phyloP scores from a whole-genome alignment of 2,797 vertebrate species.

The Aeoliscus strigatus region DNA sequence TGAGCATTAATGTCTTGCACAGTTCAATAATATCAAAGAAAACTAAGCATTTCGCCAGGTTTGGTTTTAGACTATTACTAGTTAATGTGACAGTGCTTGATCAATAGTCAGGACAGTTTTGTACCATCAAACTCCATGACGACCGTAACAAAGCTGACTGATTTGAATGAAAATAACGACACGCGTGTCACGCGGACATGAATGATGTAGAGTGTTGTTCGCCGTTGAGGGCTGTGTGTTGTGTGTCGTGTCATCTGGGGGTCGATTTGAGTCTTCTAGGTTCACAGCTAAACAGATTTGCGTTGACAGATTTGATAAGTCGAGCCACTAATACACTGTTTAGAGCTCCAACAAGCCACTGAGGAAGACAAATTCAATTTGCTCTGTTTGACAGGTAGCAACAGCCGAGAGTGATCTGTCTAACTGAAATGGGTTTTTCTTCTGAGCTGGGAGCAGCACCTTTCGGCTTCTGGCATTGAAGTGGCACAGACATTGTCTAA shows the following conservation, averaged over 20 bases:
- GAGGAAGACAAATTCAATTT: conserved; percentile 81
- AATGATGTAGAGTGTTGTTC: conserved; percentile 9
- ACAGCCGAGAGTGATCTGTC: conserved; percentile 62
- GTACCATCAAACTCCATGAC: too few species aligned
- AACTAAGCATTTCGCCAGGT: too few species aligned
- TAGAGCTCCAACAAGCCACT: conserved; percentile 72
- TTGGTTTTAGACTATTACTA: too few species aligned
- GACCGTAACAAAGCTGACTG: too few species aligned
- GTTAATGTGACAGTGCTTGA: too few species aligned
- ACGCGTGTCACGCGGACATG: conserved; percentile 2
- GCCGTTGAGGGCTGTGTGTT: background rate
- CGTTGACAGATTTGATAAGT: conserved; percentile 78
- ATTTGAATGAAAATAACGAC: too few species aligned
- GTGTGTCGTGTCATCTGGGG: conserved; percentile 37
- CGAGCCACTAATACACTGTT: conserved; percentile 74
- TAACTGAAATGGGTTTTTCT: conserved; percentile 57
- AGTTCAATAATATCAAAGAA: too few species aligned
- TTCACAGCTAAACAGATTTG: conserved; percentile 68
- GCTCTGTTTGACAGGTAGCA: conserved; percentile 74
- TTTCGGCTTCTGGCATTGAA: conserved; percentile 66
- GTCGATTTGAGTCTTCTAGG: conserved; percentile 46
- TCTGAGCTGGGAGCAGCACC: conserved; percentile 60
- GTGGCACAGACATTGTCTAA: conserved; percentile 58
- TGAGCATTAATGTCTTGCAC: too few species aligned
- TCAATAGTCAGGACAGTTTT: too few species aligned